A percentile compares a stretch with the other conserved stretches of the same genome.
Evolutionary conservation across 2,113 vertebrate species (phyloP).

Genomic region (Tychaedon coryphoeus): DNA sequence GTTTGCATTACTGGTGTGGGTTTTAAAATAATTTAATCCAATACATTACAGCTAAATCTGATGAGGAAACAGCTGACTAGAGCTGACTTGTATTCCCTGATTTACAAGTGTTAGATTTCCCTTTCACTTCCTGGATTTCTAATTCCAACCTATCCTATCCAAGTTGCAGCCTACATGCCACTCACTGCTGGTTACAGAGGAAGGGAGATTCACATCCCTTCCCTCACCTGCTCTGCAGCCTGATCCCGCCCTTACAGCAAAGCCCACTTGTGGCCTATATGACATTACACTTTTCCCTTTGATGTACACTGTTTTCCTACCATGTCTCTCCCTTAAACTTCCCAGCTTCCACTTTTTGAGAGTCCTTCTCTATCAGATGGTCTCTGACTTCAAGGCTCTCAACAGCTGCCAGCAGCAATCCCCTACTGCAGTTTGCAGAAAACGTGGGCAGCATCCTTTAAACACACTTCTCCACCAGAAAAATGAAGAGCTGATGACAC

Average conservation of each 20-base stretch:
- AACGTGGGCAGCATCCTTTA: neutral
- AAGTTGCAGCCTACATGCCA: neutral
- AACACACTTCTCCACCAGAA: neutral
- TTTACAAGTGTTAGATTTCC: slow-evolving; percentile 39
- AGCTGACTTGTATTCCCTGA: neutral
- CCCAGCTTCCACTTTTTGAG: neutral
- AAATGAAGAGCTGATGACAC: neutral
- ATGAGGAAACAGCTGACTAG: slow-evolving; percentile 49
- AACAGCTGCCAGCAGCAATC: neutral
- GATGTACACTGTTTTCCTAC: neutral
- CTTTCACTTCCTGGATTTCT: neutral
- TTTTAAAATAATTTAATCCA: slow-evolving; percentile 5
- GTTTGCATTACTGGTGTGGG: neutral
- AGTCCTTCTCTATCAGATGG: neutral
- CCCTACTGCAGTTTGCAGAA: neutral
- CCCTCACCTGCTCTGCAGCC: neutral
- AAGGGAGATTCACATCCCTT: neutral
- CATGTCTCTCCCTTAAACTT: neutral
- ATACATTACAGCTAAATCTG: slow-evolving; percentile 34
- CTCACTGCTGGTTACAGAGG: neutral
- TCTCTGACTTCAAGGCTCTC: neutral
- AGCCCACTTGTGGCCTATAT: neutral
- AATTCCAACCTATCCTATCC: neutral
- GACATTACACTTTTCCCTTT: neutral
- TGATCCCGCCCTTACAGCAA: neutral